Evolutionary conservation across 2,888 invertebrate species (phyloP), one percentile per base, ranked within the genome.

Genomic region (Euphydryas editha): DNA sequence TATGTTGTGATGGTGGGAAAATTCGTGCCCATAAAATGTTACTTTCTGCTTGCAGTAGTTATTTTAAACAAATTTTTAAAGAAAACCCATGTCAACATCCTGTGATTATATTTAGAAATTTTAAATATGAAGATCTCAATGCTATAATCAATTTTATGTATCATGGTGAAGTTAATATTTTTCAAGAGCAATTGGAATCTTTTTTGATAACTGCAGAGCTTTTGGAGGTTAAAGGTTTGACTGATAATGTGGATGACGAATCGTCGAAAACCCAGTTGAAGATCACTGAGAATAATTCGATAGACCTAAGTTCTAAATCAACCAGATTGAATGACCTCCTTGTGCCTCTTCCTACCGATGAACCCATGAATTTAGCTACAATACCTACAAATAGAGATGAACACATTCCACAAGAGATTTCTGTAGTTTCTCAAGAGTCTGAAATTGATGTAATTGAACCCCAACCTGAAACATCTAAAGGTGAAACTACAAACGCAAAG

Each of bases 1-100:
- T 97, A 72, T 96, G 96, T 84, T 97, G 97, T 81, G 97, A 97
- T 84, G 97, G 97, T 71, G 95, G 95, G 68, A 95, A 95, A 88
- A 95, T 97, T 73, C 95, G 95, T 79, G 97, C 97, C 46, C 97
- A 97, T 81, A 97, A 96, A 93, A 95, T 97, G 93, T 93, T 97
- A 60, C 91, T 97, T 21, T 96, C 97, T 0, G 97, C 97, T 7
- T 97, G 97, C 82, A 97, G 97, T 78, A 94, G 94, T 74, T 97
- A 97, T 82, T 97, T 97, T 81, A 94, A 93, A 73, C 94, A 95
- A 79, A 94, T 95, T 75, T 94, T 95, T 71, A 93, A 95, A 90
- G 96, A 96, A 83, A 96, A 96, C 83, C 96, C 96, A 51, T 96
- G 96, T 80, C 95, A 95, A 73, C 96, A 96, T 88, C 96, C 96